phyloP scores from a whole-genome alignment of 2,797 vertebrate genomes.

The Schizopygopsis pylzovi region DNA sequence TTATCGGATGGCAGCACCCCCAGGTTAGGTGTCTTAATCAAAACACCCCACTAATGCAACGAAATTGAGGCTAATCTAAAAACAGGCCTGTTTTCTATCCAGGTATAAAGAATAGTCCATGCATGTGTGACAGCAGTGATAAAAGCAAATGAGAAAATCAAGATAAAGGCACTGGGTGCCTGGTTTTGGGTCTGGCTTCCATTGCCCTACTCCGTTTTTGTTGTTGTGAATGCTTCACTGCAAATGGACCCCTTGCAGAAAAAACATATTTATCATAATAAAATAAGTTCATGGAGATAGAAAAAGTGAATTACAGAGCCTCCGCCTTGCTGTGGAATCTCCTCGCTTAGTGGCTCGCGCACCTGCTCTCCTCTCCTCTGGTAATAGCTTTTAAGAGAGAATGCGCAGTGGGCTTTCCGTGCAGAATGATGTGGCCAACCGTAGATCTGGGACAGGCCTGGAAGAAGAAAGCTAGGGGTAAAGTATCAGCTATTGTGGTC shows the following conservation, averaged over 20 bases:
- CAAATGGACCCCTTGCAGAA: slow-evolving; percentile 19
- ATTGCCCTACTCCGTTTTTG: slow-evolving; percentile 2
- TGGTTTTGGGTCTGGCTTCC: not conserved
- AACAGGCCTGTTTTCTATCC: not conserved
- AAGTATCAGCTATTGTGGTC: not conserved
- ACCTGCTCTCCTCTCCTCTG: slow-evolving; percentile 40
- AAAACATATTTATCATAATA: slow-evolving; percentile 43
- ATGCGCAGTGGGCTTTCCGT: slow-evolving; percentile 1
- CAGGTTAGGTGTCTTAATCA: slow-evolving; percentile 53
- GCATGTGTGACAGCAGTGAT: slow-evolving; percentile 31
- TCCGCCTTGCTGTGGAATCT: slow-evolving; percentile 3
- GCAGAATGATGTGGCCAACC: not conserved
- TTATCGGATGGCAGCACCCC: slow-evolving; percentile 34
- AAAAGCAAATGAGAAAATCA: slow-evolving; percentile 48
- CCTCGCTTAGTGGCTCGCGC: slow-evolving; percentile 7
- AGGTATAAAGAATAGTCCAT: slow-evolving; percentile 38
- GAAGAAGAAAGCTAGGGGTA: not conserved
- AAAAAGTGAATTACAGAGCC: slow-evolving; percentile 29
- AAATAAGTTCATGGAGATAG: slow-evolving; percentile 35
- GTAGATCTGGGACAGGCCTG: not conserved
- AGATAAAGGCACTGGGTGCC: slow-evolving; percentile 8
- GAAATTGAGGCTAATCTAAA: slow-evolving; percentile 31
- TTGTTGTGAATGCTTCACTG: slow-evolving; percentile 33
- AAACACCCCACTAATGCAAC: slow-evolving; percentile 52
- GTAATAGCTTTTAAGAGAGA: slow-evolving; percentile 47